phyloP scores from a whole-genome alignment of 2,113 vertebrate genomes.

The cattle (Bos taurus) region DNA sequence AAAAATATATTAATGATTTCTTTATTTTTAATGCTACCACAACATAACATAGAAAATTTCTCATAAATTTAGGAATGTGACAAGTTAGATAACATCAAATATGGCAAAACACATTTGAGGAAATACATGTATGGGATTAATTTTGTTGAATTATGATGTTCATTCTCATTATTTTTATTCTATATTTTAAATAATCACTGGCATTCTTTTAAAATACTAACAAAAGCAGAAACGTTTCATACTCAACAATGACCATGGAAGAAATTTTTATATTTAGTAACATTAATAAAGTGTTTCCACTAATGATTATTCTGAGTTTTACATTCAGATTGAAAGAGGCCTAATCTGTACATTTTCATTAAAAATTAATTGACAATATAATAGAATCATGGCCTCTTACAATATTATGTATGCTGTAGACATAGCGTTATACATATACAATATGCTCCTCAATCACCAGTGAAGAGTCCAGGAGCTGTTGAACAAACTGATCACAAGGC shows the following conservation, averaged over 20 bases:
- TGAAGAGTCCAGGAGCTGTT: neutral
- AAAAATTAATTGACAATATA: neutral
- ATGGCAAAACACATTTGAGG: neutral
- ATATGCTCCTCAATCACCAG: neutral
- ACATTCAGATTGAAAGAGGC: neutral
- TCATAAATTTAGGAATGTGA: neutral
- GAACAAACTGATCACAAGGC: neutral
- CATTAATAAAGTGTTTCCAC: neutral
- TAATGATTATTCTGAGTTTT: neutral
- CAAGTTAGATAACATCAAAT: neutral
- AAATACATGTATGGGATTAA: neutral
- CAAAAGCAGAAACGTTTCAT: neutral
- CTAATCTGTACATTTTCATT: neutral
- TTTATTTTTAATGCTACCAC: neutral
- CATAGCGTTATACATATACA: neutral
- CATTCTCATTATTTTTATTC: neutral
- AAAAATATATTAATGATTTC: neutral
- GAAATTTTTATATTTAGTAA: neutral
- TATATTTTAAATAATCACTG: neutral
- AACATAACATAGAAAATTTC: neutral
- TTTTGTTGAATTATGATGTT: neutral
- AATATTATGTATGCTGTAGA: neutral
- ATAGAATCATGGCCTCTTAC: neutral
- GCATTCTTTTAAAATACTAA: neutral
- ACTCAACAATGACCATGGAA: neutral